A percentile compares a stretch with the other conserved stretches of the same genome.
These are phyloP conservation scores for Scolopax rusticola DNA, from an alignment of 2,797 vertebrate genomes.

Conservation along the genomic window DNA sequence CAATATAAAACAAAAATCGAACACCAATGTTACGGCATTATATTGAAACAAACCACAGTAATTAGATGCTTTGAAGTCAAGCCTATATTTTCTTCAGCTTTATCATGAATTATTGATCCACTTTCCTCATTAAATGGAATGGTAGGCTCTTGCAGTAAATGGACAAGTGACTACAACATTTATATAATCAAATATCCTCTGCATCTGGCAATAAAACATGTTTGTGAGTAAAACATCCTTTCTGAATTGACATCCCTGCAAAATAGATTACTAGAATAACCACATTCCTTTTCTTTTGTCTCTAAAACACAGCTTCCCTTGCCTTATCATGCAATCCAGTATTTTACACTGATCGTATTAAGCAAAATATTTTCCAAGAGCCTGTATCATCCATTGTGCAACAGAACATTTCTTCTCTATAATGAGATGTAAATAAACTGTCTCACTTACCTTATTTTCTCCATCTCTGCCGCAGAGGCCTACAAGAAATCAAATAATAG, in stretches of 20 bases:
- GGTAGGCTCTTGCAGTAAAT: slow-evolving; percentile 62
- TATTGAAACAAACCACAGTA: slow-evolving; percentile 64
- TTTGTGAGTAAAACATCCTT: slow-evolving; percentile 42
- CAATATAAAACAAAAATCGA: slow-evolving; percentile 63
- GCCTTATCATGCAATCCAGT: slow-evolving; percentile 20
- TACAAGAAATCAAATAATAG: slow-evolving; percentile 86
- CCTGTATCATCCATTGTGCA: slow-evolving; percentile 19
- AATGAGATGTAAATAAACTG: slow-evolving; percentile 71
- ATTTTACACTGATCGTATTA: not conserved
- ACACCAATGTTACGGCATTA: slow-evolving; percentile 58
- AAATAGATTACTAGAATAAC: slow-evolving; percentile 31
- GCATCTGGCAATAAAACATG: slow-evolving; percentile 37
- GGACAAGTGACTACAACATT: slow-evolving; percentile 61
- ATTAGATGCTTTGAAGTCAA: slow-evolving; percentile 70
- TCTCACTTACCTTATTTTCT: slow-evolving; percentile 91
- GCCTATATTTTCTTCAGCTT: slow-evolving; percentile 62
- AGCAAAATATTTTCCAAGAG: slow-evolving; percentile 46
- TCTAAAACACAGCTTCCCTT: slow-evolving; percentile 37
- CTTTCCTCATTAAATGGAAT: slow-evolving; percentile 51
- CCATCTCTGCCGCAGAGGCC: slow-evolving; percentile 91
- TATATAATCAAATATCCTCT: slow-evolving; percentile 52
- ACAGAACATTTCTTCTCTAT: slow-evolving; percentile 23
- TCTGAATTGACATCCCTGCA: slow-evolving; percentile 33
- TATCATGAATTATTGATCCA: slow-evolving; percentile 70
- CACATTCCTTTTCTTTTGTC: slow-evolving; percentile 51